Evolutionary conservation across 2,888 invertebrate species (phyloP).

Genomic region (Gymnosoma rotundatum): DNA sequence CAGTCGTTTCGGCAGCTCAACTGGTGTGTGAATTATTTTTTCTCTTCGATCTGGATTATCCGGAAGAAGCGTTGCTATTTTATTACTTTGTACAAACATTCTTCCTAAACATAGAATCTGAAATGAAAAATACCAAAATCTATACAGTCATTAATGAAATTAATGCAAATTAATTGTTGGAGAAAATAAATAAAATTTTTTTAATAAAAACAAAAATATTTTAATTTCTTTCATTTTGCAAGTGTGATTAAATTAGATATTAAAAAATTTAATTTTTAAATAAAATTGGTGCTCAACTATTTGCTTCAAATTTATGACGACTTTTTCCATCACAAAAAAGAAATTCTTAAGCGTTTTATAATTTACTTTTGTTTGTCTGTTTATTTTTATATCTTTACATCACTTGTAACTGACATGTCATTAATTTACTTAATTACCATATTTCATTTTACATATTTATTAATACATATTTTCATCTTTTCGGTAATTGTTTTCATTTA

Average conservation of each 20-base stretch:
- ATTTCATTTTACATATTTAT: constrained; percentile 41
- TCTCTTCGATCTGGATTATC: constrained; percentile 63
- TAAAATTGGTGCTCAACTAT: too few relatives aligned
- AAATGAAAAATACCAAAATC: constrained; percentile 59
- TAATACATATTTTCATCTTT: constrained; percentile 42
- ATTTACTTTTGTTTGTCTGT: too few relatives aligned
- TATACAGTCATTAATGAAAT: constrained; percentile 66
- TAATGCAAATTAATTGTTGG: constrained; percentile 29
- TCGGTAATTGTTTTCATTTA: constrained; percentile 41
- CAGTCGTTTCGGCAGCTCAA: constrained; percentile 54
- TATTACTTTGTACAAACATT: constrained; percentile 61
- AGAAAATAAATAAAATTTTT: neutral
- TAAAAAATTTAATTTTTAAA: too few relatives aligned
- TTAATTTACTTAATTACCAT: constrained; percentile 46
- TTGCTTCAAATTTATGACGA: neutral
- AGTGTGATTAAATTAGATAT: too few relatives aligned
- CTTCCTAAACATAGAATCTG: constrained; percentile 60
- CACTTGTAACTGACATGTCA: constrained; percentile 43
- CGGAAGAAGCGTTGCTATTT: constrained; percentile 52
- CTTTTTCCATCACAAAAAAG: too few relatives aligned
- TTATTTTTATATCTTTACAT: neutral
- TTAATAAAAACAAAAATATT: neutral
- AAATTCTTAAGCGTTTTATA: too few relatives aligned
- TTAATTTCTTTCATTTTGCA: neutral
- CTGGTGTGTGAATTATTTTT: constrained; percentile 59